Evolutionary conservation across 2,888 invertebrate genomes (phyloP), one percentile per base, ranked within the genome.

Genomic region (Microctonus aethiopoides): DNA sequence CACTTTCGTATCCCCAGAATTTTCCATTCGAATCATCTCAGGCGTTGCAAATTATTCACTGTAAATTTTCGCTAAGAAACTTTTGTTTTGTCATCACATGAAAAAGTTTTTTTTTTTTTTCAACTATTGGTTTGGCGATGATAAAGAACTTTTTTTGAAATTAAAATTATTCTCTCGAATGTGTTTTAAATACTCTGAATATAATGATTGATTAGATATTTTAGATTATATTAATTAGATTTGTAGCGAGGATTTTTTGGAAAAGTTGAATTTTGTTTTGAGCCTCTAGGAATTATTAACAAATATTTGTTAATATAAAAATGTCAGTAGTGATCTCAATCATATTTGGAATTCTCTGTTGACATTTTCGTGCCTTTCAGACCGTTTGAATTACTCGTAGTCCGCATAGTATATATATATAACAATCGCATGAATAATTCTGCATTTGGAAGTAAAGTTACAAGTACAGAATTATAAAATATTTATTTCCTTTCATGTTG

Each of bases 1-100:
- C 20, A 36, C 24, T 62, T 62, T 29, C 51, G 62, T 51, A 32
- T 62, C 16, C 26, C 16, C 32, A 46, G 39, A 62, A 62, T 62
- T 62, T 62, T 62, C 51, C 62, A 62, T 62, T 62, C 39, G 39
- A 46, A 62, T 29, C 46, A 41, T 29, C 62, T 24, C 51, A 62
- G 46, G 51, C 62, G 62, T 62, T 62, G 46, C 62, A 62, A 62
- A 51, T 62, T 62, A 62, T 62, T 62, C 62, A 46, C 41, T 26
- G 39, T n/a, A 16, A 51, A 62, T 62, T 62, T 62, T 20, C 24
- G n/a, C 62, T 51, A 5, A 62, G 16, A 51, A 62, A 62, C 62
- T 62, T 62, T 46, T 26, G 62, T 51, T 62, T 62, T 62, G 62
- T 62, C 29, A 62, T 29, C 39, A 16, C 9, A 29, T 20, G 46